phyloP scores from a whole-genome alignment of 2,113 vertebrate species.

The Rhynchomys soricoides region DNA sequence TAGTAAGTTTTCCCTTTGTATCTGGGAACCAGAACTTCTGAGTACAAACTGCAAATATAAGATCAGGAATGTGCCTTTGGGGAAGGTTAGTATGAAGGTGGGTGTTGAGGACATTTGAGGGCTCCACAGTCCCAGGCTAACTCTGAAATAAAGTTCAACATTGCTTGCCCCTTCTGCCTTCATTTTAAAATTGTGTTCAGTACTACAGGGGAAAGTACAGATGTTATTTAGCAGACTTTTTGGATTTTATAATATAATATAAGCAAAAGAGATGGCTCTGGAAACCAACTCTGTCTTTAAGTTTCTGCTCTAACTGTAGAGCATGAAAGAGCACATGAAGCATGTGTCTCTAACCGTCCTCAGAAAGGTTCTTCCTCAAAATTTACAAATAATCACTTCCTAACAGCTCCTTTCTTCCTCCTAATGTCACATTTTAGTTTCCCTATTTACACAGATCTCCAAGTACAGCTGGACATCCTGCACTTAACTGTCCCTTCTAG shows the following conservation, averaged over 20 bases:
- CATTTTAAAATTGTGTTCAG: neutral
- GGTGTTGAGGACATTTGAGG: neutral
- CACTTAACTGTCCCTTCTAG: neutral
- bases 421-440: slow-evolving; percentile 16
- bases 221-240: neutral
- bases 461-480: neutral
- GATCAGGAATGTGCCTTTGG: neutral
- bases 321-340: neutral
- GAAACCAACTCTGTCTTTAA: neutral
- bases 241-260: neutral
- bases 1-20: slow-evolving; percentile 45
- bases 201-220: neutral
- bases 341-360: neutral
- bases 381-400: neutral
- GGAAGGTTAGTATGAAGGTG: too few species aligned
- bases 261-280: neutral
- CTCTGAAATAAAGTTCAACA: neutral
- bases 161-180: neutral
- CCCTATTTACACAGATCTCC: neutral
- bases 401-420: neutral
- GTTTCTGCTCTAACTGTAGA: neutral
- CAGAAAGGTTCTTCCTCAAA: slow-evolving; percentile 21
- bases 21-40: neutral
- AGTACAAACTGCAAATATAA: neutral
- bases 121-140: neutral